Evolutionary conservation across 1,140 invertebrate species (phyloP), one percentile per base, ranked within the genome.

Genomic region (Pteromalus puparum): DNA sequence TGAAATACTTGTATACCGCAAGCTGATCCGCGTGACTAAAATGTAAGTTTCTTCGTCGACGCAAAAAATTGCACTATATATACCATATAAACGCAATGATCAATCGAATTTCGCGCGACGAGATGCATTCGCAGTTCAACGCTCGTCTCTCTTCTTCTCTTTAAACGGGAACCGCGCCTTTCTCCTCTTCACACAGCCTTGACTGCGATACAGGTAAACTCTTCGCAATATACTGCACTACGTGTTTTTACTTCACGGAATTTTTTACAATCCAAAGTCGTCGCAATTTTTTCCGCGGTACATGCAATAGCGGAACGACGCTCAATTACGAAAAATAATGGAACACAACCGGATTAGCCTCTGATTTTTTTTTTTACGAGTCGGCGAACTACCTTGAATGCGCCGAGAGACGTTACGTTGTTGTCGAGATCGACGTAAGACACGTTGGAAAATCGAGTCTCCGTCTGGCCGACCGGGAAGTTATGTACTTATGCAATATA

Each of bases 111-210:
- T 10, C 38, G 38, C 38, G 38, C 38, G 38, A 7, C 38, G 46
- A 48, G 13, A 15, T 48, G 46, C 12, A 48, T 15, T 1, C 38
- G 38, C 0, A n/a, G 65, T 68, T 68, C 65, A 68, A 68, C 65
- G 65, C 5, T 26, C 65, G 1, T 13, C 26, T 26, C 67, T 0
- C 12, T 28, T 2, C 26, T 28, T 28, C 53, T 21, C 21, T 34
- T 7, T 21, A n/a, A 74, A 74, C 72, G 72, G 72, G 72, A 74
- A 42, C 21, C 34, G 34, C 72, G 5, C 28, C 72, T 74, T 42
- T 74, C 34, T 74, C 72, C 34, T 74, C 34, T 74, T 21, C 34
- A 6, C 30, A 30, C 30, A 70, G 68, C 68, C 68, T 70, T 70
- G 24, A 70, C 26, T 70, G 68, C 68, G 68, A 26, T 70, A 70